Conservation (phyloP, 2,797 vertebrate species). For the Leptoclinus maculatus region DNA sequence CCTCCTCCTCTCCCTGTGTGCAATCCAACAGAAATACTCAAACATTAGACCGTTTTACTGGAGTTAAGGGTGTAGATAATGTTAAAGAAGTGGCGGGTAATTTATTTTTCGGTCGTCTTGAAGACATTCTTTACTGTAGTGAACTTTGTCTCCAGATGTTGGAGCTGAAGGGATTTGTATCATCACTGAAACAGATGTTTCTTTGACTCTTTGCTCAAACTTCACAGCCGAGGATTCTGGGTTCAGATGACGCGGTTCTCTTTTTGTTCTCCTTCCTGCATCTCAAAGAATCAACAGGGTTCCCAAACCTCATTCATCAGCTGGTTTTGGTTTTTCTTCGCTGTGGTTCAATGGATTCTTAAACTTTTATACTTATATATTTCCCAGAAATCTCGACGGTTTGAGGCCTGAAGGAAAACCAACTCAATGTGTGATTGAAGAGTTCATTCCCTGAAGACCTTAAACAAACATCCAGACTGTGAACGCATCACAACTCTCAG, state of each 20-base stretch:
- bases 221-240: constrained; percentile 3
- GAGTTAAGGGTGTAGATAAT: constrained; percentile 73
- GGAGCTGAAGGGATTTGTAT: constrained; percentile 34
- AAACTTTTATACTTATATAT: constrained; percentile 40
- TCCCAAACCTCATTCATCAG: not conserved
- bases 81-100: constrained; percentile 80
- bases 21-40: constrained; percentile 82
- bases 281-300: not conserved
- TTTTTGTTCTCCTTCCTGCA: not conserved
- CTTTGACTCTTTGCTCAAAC: not conserved
- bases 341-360: not conserved
- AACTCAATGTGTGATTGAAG: not conserved
- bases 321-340: not conserved
- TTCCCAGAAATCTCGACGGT: not conserved
- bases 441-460: not conserved
- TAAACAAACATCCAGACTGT: constrained; percentile 10
- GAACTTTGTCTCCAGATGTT: not conserved
- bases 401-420: not conserved
- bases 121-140: constrained; percentile 62
- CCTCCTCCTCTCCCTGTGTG: constrained; percentile 83
- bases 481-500: constrained; percentile 13
- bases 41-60: constrained; percentile 79
- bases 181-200: not conserved
- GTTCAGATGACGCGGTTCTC: not conserved
- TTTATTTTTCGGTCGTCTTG: constrained; percentile 84